Evolutionary conservation across 1,140 invertebrate genomes (phyloP), one percentile per base, ranked within the genome.

Genomic region (Sarcophaga bullata): DNA sequence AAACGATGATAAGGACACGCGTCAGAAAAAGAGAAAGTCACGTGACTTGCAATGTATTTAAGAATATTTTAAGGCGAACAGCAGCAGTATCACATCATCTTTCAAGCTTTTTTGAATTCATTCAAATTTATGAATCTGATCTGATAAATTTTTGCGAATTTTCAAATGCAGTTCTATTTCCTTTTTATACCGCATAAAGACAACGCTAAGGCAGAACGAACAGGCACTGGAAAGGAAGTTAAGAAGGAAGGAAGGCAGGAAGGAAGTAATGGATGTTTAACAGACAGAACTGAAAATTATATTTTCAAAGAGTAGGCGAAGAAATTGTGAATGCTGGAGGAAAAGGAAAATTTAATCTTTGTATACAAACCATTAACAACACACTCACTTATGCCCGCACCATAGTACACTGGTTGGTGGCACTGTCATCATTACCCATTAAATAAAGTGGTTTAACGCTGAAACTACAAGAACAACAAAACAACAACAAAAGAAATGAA

Each of bases 61-160:
- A 68, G 17, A 68, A 8, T 68, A 17, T 68, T 68, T 7, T 17
- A 76, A 76, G 47, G n/a, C 46, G 49, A 76, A 49, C 15, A 76
- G 49, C 48, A 13, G n/a, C 62, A 68, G 17, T 15, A 58, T 15
- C 17, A 17, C n/a, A 68, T 8, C 62, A n/a, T 37, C 25, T 4
- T 37, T 37, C 25, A 37, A 37, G 25, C 25, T 37, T 37, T 37
- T 37, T 37, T 37, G 25, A 37, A 68, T 68, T 25, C 17, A 68
- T 68, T 17, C 9, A 19, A 68, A 68, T 68, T 68, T 68, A 68
- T 62, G 7, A 17, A 62, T 72, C 75, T 47, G 19, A 78, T 78
- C 75, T 78, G 75, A 78, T 78, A 78, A 78, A 78, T 78, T 78
- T 37, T 37, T 48, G 49, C 75, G 47, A 76, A 76, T 76, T 76